phyloP scores from a whole-genome alignment of 2,113 vertebrate species.

The Microcebus lehilahytsara region DNA sequence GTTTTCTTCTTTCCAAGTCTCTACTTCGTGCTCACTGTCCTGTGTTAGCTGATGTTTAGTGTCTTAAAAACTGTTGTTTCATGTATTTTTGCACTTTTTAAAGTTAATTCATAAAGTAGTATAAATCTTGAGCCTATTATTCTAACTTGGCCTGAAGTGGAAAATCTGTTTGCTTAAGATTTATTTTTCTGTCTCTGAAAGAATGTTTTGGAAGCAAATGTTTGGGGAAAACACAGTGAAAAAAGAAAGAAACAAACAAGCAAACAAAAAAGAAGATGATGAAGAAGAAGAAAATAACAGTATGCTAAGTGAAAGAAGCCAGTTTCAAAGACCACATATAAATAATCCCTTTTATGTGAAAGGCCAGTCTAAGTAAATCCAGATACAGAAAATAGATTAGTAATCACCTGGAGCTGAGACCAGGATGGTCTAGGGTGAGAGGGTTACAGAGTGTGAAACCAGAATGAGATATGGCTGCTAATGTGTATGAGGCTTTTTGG shows the following conservation, averaged over 20 bases:
- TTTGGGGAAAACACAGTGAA: background rate
- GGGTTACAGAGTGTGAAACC: background rate
- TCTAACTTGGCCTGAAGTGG: background rate
- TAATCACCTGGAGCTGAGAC: accelerated
- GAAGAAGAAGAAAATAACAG: background rate
- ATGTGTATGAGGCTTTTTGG: background rate
- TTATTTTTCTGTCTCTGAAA: background rate
- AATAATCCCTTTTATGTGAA: background rate
- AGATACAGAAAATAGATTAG: background rate
- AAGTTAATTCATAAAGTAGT: background rate
- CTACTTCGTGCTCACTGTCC: no score
- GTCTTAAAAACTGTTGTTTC: background rate
- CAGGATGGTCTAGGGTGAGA: background rate
- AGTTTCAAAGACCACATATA: background rate
- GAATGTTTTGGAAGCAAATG: background rate
- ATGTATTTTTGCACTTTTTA: background rate
- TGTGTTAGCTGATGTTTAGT: background rate
- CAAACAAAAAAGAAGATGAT: background rate
- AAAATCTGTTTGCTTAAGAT: background rate
- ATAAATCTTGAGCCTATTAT: background rate
- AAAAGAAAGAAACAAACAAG: background rate
- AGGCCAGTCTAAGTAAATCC: background rate
- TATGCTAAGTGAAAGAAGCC: background rate
- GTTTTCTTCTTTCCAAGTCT: background rate
- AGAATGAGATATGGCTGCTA: background rate